Evolutionary conservation across 2,797 vertebrate genomes (phyloP).

Genomic region (Fringilla coelebs): DNA sequence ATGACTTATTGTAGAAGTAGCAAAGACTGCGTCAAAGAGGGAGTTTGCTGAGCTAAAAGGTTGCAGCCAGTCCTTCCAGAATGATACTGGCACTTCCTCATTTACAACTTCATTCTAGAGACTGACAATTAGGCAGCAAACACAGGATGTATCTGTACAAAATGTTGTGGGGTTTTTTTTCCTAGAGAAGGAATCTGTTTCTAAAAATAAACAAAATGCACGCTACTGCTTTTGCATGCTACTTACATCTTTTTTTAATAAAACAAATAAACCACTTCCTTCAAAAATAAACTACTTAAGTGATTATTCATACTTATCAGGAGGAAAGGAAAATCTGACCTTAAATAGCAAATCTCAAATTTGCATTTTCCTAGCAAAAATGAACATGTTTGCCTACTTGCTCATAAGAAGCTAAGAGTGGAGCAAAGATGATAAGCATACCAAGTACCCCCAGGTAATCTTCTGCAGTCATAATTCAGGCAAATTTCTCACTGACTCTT

Average conservation of each 20-base stretch:
- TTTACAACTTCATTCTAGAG: not conserved
- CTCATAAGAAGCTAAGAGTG: not conserved
- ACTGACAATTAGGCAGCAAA: not conserved
- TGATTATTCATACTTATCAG: not conserved
- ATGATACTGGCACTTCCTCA: not conserved
- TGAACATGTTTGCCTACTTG: not conserved
- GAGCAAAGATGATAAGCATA: not conserved
- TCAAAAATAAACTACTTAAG: not conserved
- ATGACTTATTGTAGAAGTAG: not conserved
- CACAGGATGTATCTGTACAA: not conserved
- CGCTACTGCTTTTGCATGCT: not conserved
- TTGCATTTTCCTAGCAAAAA: not conserved
- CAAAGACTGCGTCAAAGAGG: not conserved
- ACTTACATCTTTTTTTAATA: not conserved
- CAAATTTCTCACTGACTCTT: not conserved
- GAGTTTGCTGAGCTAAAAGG: not conserved
- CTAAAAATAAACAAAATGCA: not conserved
- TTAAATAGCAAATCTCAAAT: not conserved
- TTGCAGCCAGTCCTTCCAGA: not conserved
- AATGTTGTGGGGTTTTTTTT: not conserved
- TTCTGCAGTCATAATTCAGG: not conserved
- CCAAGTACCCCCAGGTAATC: not conserved
- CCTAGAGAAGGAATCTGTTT: not conserved
- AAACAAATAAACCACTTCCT: not conserved
- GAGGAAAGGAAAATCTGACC: not conserved